Evolutionary conservation across 2,888 invertebrate genomes (phyloP).

Genomic region (Chrysopilus asiliformis): DNA sequence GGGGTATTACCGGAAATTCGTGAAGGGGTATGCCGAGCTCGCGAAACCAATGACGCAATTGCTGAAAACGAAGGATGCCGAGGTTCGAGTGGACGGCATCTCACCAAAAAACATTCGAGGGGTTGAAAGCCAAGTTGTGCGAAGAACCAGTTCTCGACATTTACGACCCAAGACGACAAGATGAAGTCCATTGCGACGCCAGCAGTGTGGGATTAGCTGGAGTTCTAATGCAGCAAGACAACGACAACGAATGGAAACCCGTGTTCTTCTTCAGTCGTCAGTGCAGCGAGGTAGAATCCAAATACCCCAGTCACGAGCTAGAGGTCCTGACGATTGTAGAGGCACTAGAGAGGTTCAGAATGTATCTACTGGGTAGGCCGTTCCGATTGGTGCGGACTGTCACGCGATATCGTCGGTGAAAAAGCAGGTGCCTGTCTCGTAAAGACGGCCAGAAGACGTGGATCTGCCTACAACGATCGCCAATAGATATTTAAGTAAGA

Average conservation of each 20-base stretch:
- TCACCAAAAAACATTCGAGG: constrained; percentile 19
- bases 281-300: constrained; percentile 22
- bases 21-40: constrained; percentile 16
- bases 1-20: constrained; percentile 22
- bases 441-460: no score
- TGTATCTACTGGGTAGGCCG: constrained; percentile 23
- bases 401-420: no score
- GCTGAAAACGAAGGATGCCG: constrained; percentile 13
- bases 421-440: no score
- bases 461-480: no score
- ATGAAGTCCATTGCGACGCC: constrained; percentile 27
- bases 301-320: constrained; percentile 27
- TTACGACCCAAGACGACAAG: constrained; percentile 16
- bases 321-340: constrained; percentile 27
- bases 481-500: no score
- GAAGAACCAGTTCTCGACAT: constrained; percentile 20
- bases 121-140: constrained; percentile 17
- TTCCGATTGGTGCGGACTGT: constrained; percentile 23
- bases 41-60: constrained; percentile 18
- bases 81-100: constrained; percentile 15
- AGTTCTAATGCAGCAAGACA: constrained; percentile 21
- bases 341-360: constrained; percentile 23
- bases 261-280: constrained; percentile 24
- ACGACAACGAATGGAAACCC: constrained; percentile 14
- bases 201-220: constrained; percentile 22